Base-by-base conservation (phyloP, 1,140 invertebrate species). In the Colletes gigas region DNA sequence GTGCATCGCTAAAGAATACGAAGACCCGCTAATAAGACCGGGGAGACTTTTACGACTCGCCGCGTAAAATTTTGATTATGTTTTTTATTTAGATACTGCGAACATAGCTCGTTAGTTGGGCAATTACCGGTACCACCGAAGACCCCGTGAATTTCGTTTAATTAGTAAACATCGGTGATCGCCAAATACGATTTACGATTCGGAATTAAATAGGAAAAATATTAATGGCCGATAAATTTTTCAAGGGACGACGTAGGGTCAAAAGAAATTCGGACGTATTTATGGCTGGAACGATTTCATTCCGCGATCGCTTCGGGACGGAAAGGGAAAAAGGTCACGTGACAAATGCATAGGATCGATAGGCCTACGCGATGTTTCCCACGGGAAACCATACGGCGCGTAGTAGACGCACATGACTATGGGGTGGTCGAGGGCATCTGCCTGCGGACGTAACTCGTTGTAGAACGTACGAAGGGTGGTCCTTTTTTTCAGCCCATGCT, bases 371-470 rank as follows among this genome's bases (percentile, higher is more conserved):
- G 71, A 88, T 88, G 87, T 93, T 93, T 93, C 92, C 91, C 92
- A 91, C 92, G 92, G 90, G 91, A 93, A 93, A 90, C 88, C 88
- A 82, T 86, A 88, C 88, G 83, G 78, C 69, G 80, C 75, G 77
- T 47, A 73, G 60, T 69, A 41, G 78, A 55, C 72, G 72, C 67
- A 81, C 63, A 79, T 75, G 76, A 68, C 68, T 79, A 79, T 70
- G 74, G 81, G 70, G 75, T 83, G 59, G 71, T 77, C 84, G 60
- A 68, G 79, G 84, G 85, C 85, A 87, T 87, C 85, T 87, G 85
- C 62, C 82, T 78, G 59, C 57, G 72, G 73, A 70, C 70, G 60
- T 75, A 81, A 87, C 85, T 83, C 85, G 82, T 86, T 86, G 77
- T 65, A 63, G 74, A 83, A 83, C 77, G 75, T 83, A 84, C 74